Conservation (phyloP, 2,888 invertebrate genomes). For the Cacoxenus indagator region DNA sequence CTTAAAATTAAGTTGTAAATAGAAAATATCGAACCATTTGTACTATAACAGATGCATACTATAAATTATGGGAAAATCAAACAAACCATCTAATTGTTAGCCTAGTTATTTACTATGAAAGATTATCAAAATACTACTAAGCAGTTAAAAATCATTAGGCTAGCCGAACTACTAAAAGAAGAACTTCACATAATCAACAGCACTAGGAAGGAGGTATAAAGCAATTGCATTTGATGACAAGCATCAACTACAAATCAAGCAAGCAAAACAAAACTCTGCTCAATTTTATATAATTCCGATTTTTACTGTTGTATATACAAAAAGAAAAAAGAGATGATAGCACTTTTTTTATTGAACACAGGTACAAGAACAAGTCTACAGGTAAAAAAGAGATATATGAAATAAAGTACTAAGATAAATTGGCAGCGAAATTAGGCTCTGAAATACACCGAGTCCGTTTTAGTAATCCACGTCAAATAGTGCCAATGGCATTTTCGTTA, state of each 20-base stretch:
- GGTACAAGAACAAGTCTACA: slow-evolving; percentile 1
- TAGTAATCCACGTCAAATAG: too few species aligned
- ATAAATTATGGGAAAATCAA: not conserved
- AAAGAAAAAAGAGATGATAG: not conserved
- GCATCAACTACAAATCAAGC: slow-evolving; percentile 32
- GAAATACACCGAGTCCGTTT: too few species aligned
- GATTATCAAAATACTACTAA: not conserved
- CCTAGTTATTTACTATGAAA: slow-evolving; percentile 5
- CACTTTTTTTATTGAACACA: not conserved
- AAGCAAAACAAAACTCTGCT: slow-evolving; percentile 40
- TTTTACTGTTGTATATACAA: slow-evolving; percentile 22
- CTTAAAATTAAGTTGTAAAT: slow-evolving; percentile 1
- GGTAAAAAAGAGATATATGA: too few species aligned
- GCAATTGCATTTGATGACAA: slow-evolving; percentile 1
- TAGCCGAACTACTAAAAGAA: slow-evolving; percentile 6
- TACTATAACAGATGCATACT: slow-evolving; percentile 47
- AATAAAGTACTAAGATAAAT: slow-evolving; percentile 26
- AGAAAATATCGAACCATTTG: slow-evolving; percentile 30
- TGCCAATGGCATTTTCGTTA: too few species aligned
- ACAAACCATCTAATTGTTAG: slow-evolving; percentile 3
- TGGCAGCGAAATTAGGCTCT: too few species aligned
- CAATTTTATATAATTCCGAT: slow-evolving; percentile 31
- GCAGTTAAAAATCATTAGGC: slow-evolving; percentile 1
- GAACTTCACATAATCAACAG: slow-evolving; percentile 12
- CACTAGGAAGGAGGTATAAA: slow-evolving; percentile 9